phyloP scores from a whole-genome alignment of 2,888 invertebrate genomes.

The Pedicia rivosa region DNA sequence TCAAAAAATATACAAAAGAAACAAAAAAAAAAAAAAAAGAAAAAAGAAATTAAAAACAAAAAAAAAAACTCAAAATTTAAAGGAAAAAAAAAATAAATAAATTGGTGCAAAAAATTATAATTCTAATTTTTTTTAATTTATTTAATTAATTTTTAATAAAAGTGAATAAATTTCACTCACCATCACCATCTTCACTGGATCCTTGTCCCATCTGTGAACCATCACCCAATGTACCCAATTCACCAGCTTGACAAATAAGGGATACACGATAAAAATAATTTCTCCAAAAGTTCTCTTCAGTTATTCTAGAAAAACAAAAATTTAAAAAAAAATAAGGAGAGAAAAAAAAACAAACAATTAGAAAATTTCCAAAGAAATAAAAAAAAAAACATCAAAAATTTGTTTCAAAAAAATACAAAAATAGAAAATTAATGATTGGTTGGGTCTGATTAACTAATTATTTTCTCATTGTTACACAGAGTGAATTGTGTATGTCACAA shows the following conservation, averaged over 20 bases:
- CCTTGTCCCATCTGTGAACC: slow-evolving; percentile 26
- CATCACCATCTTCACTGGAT: slow-evolving; percentile 29
- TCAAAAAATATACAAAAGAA: too few species aligned
- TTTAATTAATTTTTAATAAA: neutral
- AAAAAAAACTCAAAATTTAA: neutral
- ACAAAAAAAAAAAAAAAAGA: slow-evolving; percentile 3
- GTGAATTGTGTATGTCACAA: too few species aligned
- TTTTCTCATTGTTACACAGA: too few species aligned
- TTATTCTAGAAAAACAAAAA: slow-evolving; percentile 46
- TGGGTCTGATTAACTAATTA: too few species aligned
- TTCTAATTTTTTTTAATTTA: too few species aligned
- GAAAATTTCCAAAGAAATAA: slow-evolving; percentile 1
- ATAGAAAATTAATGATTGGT: too few species aligned
- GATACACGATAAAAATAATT: slow-evolving; percentile 99
- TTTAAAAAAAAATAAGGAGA: neutral
- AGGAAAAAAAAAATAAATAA: neutral
- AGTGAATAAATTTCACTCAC: neutral
- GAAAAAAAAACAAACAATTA: slow-evolving; percentile 3
- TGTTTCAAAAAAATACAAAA: slow-evolving; percentile 3
- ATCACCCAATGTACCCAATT: slow-evolving; percentile 35
- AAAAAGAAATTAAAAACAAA: neutral
- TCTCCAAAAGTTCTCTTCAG: slow-evolving; percentile 98
- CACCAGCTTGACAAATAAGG: slow-evolving; percentile 93
- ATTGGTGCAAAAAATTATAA: too few species aligned
- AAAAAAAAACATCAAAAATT: too few species aligned